Evolutionary conservation across 2,113 vertebrate species (phyloP), one percentile per base, ranked within the genome.

Genomic region (Nannospalax galili): DNA sequence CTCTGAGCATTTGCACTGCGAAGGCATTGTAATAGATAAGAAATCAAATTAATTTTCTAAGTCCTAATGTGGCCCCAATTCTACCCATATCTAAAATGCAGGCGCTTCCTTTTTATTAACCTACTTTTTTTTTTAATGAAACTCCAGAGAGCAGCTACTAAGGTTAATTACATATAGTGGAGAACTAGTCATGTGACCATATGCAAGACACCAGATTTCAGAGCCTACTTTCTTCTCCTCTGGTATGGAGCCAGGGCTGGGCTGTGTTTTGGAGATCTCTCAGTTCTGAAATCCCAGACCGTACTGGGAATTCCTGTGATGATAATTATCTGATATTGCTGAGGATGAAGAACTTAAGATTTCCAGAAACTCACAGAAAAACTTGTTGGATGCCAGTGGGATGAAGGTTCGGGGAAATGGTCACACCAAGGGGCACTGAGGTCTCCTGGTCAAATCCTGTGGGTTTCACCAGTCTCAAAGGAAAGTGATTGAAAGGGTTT

Each of bases 31-130:
- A 60, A 95, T 69, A 88, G 69, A 95, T 85, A 93, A 92, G 85
- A 94, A 97, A 93, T 95, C 88, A 96, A 95, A 96, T 95, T 96
- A 89, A 95, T 95, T 97, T 96, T 91, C 88, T 75, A 91, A 89
- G 70, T 93, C 52, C 60, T 89, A 67, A 56, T 73, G 22, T 92
- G 80, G 85, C 92, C 94, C 74, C 64, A 75, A 93, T 86, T 96
- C 64, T 86, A 79, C 52, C 65, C 79, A 62, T 91, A 95, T 92
- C 94, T 97, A 94, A 95, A 96, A 94, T 95, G 82, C 85, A 88
- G 92, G 93, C 75, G 17, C 81, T 95, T 95, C 91, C 91, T 95
- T 94, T 96, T 96, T 97, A 93, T 96, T 97, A 97, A 97, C 96
- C 91, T 95, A 95, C 96, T 97, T 96, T 95, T 96, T n/a, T 65